Evolutionary conservation across 2,113 vertebrate genomes (phyloP).

Genomic region (Tragelaphus buxtoni): DNA sequence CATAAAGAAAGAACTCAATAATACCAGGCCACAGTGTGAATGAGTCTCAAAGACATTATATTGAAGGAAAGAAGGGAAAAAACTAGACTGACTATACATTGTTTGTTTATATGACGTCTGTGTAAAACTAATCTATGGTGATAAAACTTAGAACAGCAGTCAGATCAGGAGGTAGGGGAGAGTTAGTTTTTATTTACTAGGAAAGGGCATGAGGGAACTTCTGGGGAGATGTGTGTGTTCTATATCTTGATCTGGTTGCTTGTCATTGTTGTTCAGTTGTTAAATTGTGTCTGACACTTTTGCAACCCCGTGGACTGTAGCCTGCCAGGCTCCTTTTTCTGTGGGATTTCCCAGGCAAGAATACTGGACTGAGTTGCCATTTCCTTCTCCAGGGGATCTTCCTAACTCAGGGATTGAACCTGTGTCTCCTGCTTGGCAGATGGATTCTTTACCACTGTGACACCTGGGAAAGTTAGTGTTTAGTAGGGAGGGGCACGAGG

Average conservation of each 20-base stretch:
- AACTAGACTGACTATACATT: background rate
- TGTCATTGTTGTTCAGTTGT: background rate
- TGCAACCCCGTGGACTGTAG: background rate
- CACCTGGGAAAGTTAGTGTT: background rate
- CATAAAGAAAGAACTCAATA: background rate
- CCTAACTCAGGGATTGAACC: background rate
- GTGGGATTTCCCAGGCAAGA: background rate
- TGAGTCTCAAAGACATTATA: background rate
- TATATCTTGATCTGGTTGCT: background rate
- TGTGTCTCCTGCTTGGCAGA: background rate
- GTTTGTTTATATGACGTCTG: background rate
- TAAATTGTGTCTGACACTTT: background rate
- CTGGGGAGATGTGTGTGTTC: background rate
- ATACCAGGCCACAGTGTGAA: rapidly evolving
- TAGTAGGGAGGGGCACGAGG: background rate
- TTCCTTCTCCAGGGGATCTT: background rate
- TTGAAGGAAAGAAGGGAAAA: background rate
- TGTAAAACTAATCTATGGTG: background rate
- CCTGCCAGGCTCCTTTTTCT: background rate
- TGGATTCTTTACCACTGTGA: background rate
- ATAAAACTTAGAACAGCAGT: background rate
- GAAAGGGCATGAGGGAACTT: background rate
- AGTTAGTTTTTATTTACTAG: background rate
- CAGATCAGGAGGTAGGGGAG: background rate
- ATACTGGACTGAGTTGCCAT: background rate